Evolutionary conservation across 2,797 vertebrate species (phyloP), one percentile per base, ranked within the genome.

Genomic region (Myripristis jacobus): DNA sequence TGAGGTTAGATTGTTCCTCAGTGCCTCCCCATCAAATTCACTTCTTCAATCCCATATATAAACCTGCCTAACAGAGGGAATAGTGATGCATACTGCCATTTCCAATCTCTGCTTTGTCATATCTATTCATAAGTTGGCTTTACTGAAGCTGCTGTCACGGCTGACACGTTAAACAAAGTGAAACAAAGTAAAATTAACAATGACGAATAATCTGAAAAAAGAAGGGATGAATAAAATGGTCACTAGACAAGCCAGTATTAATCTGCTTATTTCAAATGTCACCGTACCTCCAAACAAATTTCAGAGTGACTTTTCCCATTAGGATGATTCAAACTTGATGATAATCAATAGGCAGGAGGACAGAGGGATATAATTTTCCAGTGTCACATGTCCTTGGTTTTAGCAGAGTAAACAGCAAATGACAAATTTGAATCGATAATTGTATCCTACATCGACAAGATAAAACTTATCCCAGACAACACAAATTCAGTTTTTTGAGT

Each of bases 1-100:
- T 57, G 27, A 70, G 34, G 64, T 69, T 47, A 60, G 84, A 78
- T 59, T 84, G 38, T 58, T 77, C 62, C 68, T 69, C 21, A 38
- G 1, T 78, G 65, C n/a, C 78, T 66, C 8, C 19, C 15, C 36
- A 55, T 64, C 52, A 77, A 85, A 86, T 47, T 4, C 8, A 71
- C 69, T 79, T 72, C 53, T 67, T 70, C 54, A 46, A 6, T 41
- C 44, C 65, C 36, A 51, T 21, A 62, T 21, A 29, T 19, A 41
- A 3, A 15, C 2, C n/a, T 15, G 16, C 24, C 19, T 60, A 75
- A 80, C 15, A 44, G n/a, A 54, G 48, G 61, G 43, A 47, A 53
- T 1, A 25, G 46, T 36, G 9, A 52, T 10, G 36, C 24, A 74
- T 43, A 54, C 29, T 19, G 59, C 36, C 25, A 24, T n/a, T n/a